Conservation (phyloP, 2,113 vertebrate genomes). For the Eleginops maclovinus region DNA sequence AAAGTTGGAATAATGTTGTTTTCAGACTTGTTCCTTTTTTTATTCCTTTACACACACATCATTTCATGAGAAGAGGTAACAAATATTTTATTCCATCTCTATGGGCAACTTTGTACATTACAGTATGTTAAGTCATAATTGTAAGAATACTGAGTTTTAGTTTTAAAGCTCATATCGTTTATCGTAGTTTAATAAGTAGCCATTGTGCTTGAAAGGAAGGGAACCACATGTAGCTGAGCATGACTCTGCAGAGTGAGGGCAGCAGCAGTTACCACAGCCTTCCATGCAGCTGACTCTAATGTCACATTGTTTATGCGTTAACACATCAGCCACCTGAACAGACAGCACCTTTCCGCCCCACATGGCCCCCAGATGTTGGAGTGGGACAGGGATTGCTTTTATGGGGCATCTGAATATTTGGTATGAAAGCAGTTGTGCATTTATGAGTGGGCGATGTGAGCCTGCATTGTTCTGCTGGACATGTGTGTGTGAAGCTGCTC, state of each 20-base stretch:
- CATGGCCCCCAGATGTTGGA: conserved; percentile 67
- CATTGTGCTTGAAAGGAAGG: conserved; percentile 8
- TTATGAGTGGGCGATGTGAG: conserved; percentile 46
- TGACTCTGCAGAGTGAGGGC: conserved; percentile 24
- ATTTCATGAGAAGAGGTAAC: no score
- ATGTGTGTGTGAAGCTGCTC: conserved; percentile 16
- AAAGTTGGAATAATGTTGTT: no score
- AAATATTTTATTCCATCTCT: no score
- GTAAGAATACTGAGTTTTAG: background rate
- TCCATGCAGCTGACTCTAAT: conserved; percentile 39
- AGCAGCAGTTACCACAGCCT: conserved; percentile 6
- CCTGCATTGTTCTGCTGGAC: conserved; percentile 12
- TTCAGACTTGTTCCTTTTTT: no score
- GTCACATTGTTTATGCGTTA: conserved; percentile 66
- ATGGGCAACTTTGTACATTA: background rate
- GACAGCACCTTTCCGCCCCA: conserved; percentile 39
- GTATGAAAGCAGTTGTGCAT: conserved; percentile 46
- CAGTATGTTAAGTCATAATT: background rate
- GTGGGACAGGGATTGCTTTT: conserved; percentile 37
- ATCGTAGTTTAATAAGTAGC: background rate
- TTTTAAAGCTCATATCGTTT: conserved; percentile 20
- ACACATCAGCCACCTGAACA: conserved; percentile 66
- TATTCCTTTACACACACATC: no score
- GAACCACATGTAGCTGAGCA: conserved; percentile 3
- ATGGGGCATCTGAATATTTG: conserved; percentile 49